Base-by-base conservation (phyloP, 2,888 invertebrate species). In the Poecilobothrus nobilitatus region DNA sequence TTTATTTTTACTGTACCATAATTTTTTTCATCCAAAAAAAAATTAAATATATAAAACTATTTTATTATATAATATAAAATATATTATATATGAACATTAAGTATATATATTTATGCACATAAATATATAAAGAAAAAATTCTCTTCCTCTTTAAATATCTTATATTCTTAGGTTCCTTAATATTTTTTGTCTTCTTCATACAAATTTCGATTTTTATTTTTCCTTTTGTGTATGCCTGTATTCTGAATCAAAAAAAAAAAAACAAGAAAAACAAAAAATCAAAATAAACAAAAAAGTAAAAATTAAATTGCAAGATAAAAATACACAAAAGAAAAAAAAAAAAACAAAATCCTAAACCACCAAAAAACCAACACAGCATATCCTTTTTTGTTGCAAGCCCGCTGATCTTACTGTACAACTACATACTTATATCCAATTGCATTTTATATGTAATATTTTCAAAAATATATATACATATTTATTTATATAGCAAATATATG, bases 211-310 rank as follows among this genome's bases (percentile, higher is more conserved):
- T 67, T 67, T 61, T 62, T 63, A 67, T 63, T 67, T 34, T 33
- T n/a, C n/a, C n/a, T 15, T 63, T 63, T 37, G 34, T 67, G 67
- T 63, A 63, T 67, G 63, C 8, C 20, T 64, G 67, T 68, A 18
- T 63, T 34, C 53, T 4, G 41, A 53, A 18, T 18, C 1, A 3
- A 53, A 53, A 53, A 53, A 18, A n/a, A 53, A 53, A 53, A 53
- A 18, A 53, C 18, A 18, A 1, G 9, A 41, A 41, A n/a, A 37
- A 1, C 12, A 7, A 53, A 53, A 53, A 53, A 53, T 53, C 12
- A 18, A 18, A 44, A 44, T 10, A 6, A 12, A 53, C 53, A 53
- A 18, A 53, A 53, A 53, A 53, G 15, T 18, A 15, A 41, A 41
- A 41, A 41, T 8, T 12, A 41, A 9, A 41, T 12, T 41, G 41